These are phyloP conservation scores for Dasysyrphus tricinctus DNA, from an alignment of 2,888 invertebrate species.

Conservation along the genomic window DNA sequence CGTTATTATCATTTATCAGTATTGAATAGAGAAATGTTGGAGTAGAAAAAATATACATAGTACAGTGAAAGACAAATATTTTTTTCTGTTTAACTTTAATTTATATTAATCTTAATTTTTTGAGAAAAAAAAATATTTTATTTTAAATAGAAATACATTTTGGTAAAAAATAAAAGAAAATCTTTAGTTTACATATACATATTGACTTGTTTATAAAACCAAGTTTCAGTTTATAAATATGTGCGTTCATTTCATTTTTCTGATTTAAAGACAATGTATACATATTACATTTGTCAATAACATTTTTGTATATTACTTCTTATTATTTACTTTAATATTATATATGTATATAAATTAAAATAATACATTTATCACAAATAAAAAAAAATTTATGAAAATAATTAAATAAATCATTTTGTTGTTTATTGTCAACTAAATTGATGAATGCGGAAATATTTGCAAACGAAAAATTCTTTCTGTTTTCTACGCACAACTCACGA, in stretches of 20 bases:
- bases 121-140: conserved; percentile 14
- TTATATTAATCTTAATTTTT: conserved; percentile 12
- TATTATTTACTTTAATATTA: not conserved
- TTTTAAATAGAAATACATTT: conserved; percentile 41
- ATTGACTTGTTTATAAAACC: conserved; percentile 10
- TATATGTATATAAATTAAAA: not conserved
- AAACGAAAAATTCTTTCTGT: not conserved
- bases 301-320: not conserved
- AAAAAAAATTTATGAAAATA: no score
- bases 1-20: conserved; percentile 59
- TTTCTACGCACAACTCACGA: not conserved
- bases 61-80: conserved; percentile 46
- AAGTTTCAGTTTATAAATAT: conserved; percentile 35
- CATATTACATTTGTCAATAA: not conserved
- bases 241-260: conserved; percentile 50
- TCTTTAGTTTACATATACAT: conserved; percentile 19
- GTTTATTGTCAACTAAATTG: not conserved
- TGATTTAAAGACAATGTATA: not conserved
- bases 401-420: not conserved
- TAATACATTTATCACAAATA: conserved; percentile 18
- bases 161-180: not conserved
- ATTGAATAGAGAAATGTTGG: conserved; percentile 58
- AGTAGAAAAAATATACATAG: conserved; percentile 70
- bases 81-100: conserved; percentile 23
- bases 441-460: not conserved